These are phyloP conservation scores for Clarias magur DNA, from an alignment of 2,113 vertebrate species.

Conservation along the genomic window DNA sequence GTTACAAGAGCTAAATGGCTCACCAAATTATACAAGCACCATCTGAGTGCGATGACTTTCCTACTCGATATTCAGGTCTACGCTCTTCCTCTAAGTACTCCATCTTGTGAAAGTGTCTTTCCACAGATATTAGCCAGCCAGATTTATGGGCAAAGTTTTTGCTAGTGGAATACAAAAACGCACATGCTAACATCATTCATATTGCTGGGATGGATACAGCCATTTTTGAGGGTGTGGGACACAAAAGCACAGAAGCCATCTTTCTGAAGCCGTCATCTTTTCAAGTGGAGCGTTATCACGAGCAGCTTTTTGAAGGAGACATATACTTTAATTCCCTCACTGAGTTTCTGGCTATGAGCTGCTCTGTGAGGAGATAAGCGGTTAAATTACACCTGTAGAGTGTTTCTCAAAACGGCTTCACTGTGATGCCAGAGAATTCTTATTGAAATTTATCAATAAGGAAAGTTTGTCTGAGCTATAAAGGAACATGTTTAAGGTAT, in stretches of 20 bases:
- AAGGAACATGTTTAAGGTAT: background rate
- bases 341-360: background rate
- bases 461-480: background rate
- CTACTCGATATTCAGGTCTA: constrained; percentile 19
- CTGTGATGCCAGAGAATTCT: background rate
- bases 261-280: background rate
- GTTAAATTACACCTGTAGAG: background rate
- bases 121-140: constrained; percentile 32
- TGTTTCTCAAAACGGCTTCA: background rate
- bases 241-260: constrained; percentile 3
- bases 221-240: constrained; percentile 1
- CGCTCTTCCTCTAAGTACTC: background rate
- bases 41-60: background rate
- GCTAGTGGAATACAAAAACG: constrained; percentile 36
- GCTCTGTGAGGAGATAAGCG: background rate
- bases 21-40: background rate
- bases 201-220: background rate
- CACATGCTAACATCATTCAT: constrained; percentile 14
- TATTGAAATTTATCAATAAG: background rate
- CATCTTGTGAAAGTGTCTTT: constrained; percentile 26
- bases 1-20: background rate
- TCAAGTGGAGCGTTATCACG: background rate
- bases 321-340: background rate
- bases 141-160: constrained; percentile 40
- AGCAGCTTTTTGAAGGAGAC: background rate